phyloP scores from a whole-genome alignment of 2,888 invertebrate species.

The Chymomyza caudatula region DNA sequence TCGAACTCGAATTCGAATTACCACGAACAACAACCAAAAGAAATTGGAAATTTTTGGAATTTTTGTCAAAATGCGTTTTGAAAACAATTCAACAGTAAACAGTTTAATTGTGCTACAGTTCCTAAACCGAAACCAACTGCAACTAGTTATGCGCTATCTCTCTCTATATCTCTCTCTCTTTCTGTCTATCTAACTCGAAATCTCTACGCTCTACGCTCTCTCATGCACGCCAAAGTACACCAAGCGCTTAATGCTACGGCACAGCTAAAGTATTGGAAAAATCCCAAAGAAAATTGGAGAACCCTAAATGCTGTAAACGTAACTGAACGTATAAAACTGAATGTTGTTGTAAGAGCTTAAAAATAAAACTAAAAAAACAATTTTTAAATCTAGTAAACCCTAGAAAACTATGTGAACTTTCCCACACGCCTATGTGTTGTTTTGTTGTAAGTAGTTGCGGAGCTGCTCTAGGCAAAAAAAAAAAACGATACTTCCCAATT shows the following conservation, averaged over 20 bases:
- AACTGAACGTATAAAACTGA: conserved; percentile 27
- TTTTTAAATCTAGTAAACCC: not conserved
- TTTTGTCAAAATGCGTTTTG: conserved; percentile 56
- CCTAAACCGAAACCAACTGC: conserved; percentile 25
- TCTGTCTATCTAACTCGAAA: conserved; percentile 18
- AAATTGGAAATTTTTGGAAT: conserved; percentile 58
- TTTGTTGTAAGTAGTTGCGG: conserved; percentile 24
- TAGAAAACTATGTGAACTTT: not conserved
- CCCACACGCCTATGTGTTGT: conserved; percentile 11
- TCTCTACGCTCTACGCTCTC: conserved; percentile 24
- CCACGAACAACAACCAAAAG: conserved; percentile 24
- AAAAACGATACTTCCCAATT: not conserved
- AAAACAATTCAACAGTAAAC: conserved; percentile 52
- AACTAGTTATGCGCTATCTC: not conserved
- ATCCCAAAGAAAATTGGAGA: conserved; percentile 40
- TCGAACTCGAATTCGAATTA: conserved; percentile 12
- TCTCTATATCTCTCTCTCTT: not conserved
- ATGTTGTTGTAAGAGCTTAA: conserved; percentile 53
- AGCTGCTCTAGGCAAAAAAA: conserved; percentile 48
- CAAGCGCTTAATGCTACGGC: conserved; percentile 28
- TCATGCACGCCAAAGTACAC: conserved; percentile 17
- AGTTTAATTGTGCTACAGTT: conserved; percentile 71
- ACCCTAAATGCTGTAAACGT: conserved; percentile 42
- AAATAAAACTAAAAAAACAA: not conserved
- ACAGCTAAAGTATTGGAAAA: conserved; percentile 9